These are phyloP conservation scores for Corythoichthys intestinalis DNA, from an alignment of 2,113 vertebrate genomes.

Conservation along the genomic window DNA sequence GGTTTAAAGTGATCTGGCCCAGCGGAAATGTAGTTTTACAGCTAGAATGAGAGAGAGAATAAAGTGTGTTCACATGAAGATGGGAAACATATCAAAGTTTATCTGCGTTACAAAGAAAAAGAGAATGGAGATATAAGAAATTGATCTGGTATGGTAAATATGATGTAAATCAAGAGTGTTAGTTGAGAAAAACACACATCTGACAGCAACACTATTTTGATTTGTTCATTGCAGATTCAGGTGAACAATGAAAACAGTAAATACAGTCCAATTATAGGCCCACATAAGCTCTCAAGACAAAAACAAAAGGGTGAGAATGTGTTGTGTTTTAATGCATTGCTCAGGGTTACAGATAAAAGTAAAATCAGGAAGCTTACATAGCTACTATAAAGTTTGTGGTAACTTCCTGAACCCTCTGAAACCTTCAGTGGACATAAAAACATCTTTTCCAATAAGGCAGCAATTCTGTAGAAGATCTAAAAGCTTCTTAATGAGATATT, in stretches of 20 bases:
- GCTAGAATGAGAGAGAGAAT: conserved; percentile 25
- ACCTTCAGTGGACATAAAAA: conserved; percentile 14
- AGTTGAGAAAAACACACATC: not conserved
- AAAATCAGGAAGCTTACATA: not conserved
- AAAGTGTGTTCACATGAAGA: conserved; percentile 3
- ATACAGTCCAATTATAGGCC: not conserved
- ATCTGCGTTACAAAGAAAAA: conserved; percentile 8
- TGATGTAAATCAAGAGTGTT: not conserved
- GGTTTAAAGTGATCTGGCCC: conserved; percentile 63
- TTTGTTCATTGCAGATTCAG: not conserved
- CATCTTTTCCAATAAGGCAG: conserved; percentile 24
- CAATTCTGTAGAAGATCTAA: conserved; percentile 81
- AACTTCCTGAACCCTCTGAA: conserved; percentile 19
- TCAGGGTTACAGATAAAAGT: conserved; percentile 2
- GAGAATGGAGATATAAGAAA: conserved; percentile 19
- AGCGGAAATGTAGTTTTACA: conserved; percentile 66
- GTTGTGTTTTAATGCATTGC: not conserved
- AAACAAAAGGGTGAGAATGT: not conserved
- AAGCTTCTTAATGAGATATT: conserved; percentile 82
- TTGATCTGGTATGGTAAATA: not conserved
- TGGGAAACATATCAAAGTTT: conserved; percentile 20
- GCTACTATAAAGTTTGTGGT: conserved; percentile 5
- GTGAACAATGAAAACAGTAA: not conserved
- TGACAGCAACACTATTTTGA: not conserved
- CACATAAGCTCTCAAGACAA: not conserved